Base-by-base conservation (phyloP, 1,140 invertebrate species). In the Brachionus calyciflorus region DNA sequence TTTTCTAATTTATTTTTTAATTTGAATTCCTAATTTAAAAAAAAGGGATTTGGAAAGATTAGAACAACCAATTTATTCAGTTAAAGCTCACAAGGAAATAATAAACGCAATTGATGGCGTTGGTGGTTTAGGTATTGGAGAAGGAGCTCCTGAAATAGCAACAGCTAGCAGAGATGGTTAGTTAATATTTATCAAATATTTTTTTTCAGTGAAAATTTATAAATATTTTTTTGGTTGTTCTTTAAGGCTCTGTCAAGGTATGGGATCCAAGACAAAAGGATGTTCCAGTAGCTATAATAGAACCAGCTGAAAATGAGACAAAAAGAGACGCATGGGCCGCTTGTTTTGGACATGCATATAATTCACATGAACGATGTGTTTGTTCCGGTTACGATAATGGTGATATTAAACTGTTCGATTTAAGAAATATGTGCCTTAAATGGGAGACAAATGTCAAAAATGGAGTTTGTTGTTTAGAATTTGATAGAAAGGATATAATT, bases 361-460 rank as follows among this genome's bases (percentile, higher is more conserved):
- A 91, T 82, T 88, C 90, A 21, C 87, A 91, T 37, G 93, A 97
- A 80, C 87, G 94, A 75, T 87, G 92, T 75, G 89, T 97, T 0
- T 90, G 89, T 77, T 91, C 93, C 44, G 95, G 94, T 3, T 98
- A 96, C 83, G 94, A 98, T 81, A 98, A 97, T 86, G 95, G 95
- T 0, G 95, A 98, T 83, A 84, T 98, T 0, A 97, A 97, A 86
- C 88, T 97, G 83, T 97, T 95, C 84, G 93, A 97, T 86, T 85
- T 98, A n/a, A 88, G 89, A 79, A 89, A 88, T 12, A 93, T 96
- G 90, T 86, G 88, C 4, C 81, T 96, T 0, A 86, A 89, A 79
- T 97, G 93, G 93, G 93, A 96, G 83, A 91, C 90, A 33, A 95
- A 95, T 84, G 82, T 96, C 1, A 93, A 92, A 82, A 96, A 96